These are phyloP conservation scores for Dipodomys merriami DNA, from an alignment of 2,113 vertebrate species.

Conservation along the genomic window DNA sequence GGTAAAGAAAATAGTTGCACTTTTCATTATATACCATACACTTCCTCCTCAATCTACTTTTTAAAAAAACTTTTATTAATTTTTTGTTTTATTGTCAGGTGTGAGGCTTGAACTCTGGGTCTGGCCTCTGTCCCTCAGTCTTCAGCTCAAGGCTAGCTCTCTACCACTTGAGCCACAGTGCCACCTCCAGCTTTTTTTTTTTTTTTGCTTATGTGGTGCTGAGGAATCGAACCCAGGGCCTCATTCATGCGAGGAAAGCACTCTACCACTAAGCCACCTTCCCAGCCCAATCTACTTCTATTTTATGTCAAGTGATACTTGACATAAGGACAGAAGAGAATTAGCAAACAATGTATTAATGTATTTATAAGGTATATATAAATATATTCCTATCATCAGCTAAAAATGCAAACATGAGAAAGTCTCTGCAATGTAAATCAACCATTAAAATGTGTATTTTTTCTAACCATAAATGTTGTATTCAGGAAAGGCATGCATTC, in stretches of 20 bases:
- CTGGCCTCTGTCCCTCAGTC: no score
- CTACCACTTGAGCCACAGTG: no score
- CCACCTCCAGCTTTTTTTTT: no score
- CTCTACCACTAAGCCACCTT: no score
- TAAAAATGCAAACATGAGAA: neutral
- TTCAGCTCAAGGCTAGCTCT: no score
- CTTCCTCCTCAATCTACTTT: neutral
- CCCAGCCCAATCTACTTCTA: no score
- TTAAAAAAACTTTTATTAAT: no score
- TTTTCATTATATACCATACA: neutral
- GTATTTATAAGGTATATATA: neutral
- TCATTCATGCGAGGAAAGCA: no score
- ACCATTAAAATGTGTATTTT: neutral
- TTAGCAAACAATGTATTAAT: neutral
- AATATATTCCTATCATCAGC: neutral
- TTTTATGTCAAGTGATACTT: neutral
- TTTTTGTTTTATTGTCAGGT: no score
- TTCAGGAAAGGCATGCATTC: neutral
- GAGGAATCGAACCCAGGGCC: no score
- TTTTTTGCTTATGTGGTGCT: no score
- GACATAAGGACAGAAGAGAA: neutral
- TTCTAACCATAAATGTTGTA: neutral
- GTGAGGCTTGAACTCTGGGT: no score
- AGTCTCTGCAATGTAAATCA: neutral
- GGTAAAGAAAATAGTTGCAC: neutral